Evolutionary conservation across 2,797 vertebrate genomes (phyloP), one percentile per base, ranked within the genome.

Genomic region (Siniperca scherzeri): DNA sequence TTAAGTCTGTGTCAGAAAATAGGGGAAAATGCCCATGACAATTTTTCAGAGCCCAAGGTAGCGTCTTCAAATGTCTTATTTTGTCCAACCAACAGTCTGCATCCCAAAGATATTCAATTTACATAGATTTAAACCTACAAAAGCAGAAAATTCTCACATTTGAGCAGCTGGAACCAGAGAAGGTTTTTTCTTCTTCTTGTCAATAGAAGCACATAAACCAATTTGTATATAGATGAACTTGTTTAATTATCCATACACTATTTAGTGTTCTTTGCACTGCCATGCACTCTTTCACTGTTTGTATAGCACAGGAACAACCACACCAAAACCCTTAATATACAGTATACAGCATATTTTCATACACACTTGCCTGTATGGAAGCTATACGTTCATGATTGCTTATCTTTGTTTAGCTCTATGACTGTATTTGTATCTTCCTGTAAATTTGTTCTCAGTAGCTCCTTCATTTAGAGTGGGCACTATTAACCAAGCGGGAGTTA

Each of bases 401-500:
- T 21, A 13, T 60, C 21, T 30, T 22, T 53, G 25, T 21, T 59
- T 3, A 50, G 30, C 59, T 30, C 22, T 44, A 3, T 8, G 6
- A 30, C 19, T 53, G 19, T 40, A 16, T 61, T 42, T 25, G 9
- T 71, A 74, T 53, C 27, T 53, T 38, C 48, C 46, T 42, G 57
- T 53, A 33, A 52, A 83, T 68, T 3, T 75, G 5, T 30, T 25
- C 25, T 73, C 40, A 59, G 9, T 36, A 60, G 19, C 27, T 38
- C 33, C 14, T 55, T 64, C 69, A 77, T 62, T 56, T 82, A 62
- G 21, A 56, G 65, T 19, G 17, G 36, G 64, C 3, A 22, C 52
- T 44, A 42, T 74, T 53, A 61, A 66, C 40, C 40, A 48, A 79
- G 57, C 33, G 25, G 42, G 33, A 81, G 55, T 74, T 65, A 61